phyloP scores from a whole-genome alignment of 2,888 invertebrate genomes.

The Ichneumon xanthorius region DNA sequence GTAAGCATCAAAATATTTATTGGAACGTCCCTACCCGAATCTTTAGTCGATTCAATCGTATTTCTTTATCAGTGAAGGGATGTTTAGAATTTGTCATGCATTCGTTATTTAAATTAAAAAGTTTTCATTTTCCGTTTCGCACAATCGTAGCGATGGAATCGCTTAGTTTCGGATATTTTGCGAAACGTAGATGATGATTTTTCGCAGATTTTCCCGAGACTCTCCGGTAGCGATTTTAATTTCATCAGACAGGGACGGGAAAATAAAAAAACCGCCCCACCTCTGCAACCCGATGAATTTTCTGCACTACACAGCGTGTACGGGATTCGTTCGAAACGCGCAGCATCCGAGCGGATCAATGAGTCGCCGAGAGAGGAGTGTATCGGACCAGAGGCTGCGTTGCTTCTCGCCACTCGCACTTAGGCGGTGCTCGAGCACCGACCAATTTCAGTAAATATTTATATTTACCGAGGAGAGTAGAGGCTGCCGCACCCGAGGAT shows the following conservation, averaged over 20 bases:
- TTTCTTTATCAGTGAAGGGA: too few relatives aligned
- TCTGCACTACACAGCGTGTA: not conserved
- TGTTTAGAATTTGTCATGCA: too few relatives aligned
- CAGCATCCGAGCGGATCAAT: slow-evolving; percentile 81
- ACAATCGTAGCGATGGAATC: not conserved
- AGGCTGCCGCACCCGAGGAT: slow-evolving; percentile 57
- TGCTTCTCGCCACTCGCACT: slow-evolving; percentile 58
- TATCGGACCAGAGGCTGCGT: slow-evolving; percentile 40
- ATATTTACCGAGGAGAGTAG: slow-evolving; percentile 41
- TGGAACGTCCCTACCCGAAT: too few relatives aligned
- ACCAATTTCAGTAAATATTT: slow-evolving; percentile 58
- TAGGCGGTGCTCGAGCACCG: slow-evolving; percentile 55
- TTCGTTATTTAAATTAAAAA: not conserved
- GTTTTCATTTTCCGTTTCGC: not conserved
- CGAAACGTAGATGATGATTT: not conserved
- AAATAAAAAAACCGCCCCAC: slow-evolving; percentile 17
- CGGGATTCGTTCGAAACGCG: slow-evolving; percentile 69
- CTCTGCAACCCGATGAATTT: not conserved
- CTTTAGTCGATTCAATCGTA: too few relatives aligned
- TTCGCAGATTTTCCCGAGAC: not conserved
- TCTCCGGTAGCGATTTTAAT: not conserved
- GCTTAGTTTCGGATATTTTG: not conserved
- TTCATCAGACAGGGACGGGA: not conserved
- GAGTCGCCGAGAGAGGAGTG: slow-evolving; percentile 68
- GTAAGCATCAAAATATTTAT: too few relatives aligned